These are phyloP conservation scores for Puma concolor DNA, from an alignment of 2,113 vertebrate genomes.

Conservation along the genomic window DNA sequence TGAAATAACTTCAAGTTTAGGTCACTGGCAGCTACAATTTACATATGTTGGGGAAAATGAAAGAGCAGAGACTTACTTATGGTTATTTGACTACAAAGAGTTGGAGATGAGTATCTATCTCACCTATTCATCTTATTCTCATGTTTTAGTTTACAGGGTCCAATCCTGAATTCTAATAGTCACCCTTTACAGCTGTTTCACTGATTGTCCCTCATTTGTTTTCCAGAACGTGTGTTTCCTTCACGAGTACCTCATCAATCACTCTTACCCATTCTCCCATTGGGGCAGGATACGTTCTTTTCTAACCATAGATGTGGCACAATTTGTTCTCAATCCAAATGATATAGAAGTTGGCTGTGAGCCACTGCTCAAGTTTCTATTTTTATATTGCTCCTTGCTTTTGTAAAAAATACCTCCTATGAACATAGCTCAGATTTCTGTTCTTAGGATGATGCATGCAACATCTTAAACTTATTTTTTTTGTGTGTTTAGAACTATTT, in stretches of 20 bases:
- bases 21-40: neutral
- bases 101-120: neutral
- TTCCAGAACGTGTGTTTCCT: constrained; percentile 57
- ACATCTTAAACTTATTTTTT: neutral
- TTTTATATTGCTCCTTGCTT: constrained; percentile 24
- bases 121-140: neutral
- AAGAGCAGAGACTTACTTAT: neutral
- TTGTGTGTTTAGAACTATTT: constrained; percentile 28
- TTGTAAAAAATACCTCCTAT: constrained; percentile 41
- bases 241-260: constrained; percentile 60
- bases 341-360: constrained; percentile 50
- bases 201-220: constrained; percentile 60
- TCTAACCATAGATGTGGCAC: constrained; percentile 5
- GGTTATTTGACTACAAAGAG: constrained; percentile 13
- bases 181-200: constrained; percentile 51
- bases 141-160: neutral
- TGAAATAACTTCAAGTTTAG: neutral
- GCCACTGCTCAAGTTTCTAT: constrained; percentile 33
- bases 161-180: constrained; percentile 52
- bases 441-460: neutral
- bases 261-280: neutral
- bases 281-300: constrained; percentile 46
- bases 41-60: constrained; percentile 6
- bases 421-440: constrained; percentile 16
- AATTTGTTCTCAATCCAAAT: constrained; percentile 64